Percentiles rank a stretch among this genome's conserved stretches.
Conservation (phyloP, 2,113 vertebrate species). For the Pomatorhinus ruficollis region DNA sequence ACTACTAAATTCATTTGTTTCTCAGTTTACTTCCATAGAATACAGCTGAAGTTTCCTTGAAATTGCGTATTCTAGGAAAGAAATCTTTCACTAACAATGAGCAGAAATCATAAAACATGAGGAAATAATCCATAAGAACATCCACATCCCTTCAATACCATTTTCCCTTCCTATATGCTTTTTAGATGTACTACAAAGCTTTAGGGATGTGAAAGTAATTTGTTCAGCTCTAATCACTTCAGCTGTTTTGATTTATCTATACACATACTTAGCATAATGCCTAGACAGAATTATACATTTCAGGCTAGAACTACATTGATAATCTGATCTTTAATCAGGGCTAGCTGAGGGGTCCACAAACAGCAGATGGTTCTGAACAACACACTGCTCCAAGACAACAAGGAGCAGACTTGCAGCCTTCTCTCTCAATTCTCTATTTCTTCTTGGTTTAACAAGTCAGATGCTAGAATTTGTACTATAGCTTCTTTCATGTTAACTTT, state of each 20-base stretch:
- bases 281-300: conserved; percentile 65
- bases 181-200: conserved; percentile 15
- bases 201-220: conserved; percentile 22
- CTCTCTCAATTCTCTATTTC: background rate
- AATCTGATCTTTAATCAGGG: conserved; percentile 62
- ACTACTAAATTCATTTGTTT: conserved; percentile 38
- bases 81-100: background rate
- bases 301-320: conserved; percentile 41
- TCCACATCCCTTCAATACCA: background rate
- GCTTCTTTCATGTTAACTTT: background rate
- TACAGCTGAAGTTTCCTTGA: background rate
- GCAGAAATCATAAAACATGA: background rate
- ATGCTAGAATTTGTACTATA: background rate
- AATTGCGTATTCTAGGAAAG: background rate
- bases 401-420: background rate
- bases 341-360: background rate
- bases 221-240: conserved; percentile 51
- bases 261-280: conserved; percentile 55
- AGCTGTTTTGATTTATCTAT: conserved; percentile 38
- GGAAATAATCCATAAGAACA: background rate
- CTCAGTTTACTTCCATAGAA: background rate
- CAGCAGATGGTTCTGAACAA: conserved; percentile 28
- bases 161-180: background rate
- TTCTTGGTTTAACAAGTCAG: background rate
- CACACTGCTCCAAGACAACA: background rate